A percentile compares a stretch with the other conserved stretches of the same genome.
Conservation (phyloP, 2,888 invertebrate species). For the Cheilosia vulpina region DNA sequence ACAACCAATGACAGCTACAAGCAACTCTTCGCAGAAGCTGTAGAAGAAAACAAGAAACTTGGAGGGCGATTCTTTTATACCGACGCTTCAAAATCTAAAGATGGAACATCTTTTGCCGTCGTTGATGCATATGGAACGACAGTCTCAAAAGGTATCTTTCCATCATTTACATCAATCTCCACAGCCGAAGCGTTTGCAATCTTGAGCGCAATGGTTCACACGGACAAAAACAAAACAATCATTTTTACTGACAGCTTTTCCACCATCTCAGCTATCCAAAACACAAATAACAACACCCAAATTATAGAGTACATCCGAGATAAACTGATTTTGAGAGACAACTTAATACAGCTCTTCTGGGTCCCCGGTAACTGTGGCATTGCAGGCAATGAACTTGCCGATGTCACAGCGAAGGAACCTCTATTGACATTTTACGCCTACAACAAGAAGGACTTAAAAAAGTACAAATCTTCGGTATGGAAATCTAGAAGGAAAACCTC, state of each 20-base stretch:
- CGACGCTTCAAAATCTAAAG: conserved; percentile 17
- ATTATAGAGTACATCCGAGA: conserved; percentile 4
- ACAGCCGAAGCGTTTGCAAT: conserved; percentile 41
- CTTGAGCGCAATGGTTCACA: conserved; percentile 2
- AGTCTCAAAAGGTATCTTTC: neutral
- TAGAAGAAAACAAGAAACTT: too few species aligned
- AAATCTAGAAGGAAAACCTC: too few species aligned
- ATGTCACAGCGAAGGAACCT: too few species aligned
- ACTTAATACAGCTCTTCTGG: too few species aligned
- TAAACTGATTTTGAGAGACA: conserved; percentile 10
- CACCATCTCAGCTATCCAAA: neutral
- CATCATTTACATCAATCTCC: conserved; percentile 28
- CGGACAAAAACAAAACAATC: neutral
- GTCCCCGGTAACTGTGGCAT: too few species aligned
- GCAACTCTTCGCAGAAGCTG: too few species aligned
- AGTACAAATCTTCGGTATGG: too few species aligned
- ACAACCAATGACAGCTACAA: too few species aligned
- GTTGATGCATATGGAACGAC: conserved; percentile 5
- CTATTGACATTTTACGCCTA: too few species aligned
- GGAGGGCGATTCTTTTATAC: neutral
- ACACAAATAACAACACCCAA: conserved; percentile 6
- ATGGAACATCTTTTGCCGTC: conserved; percentile 38
- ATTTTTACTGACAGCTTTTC: neutral
- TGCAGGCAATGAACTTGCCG: too few species aligned
- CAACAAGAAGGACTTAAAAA: too few species aligned